A percentile compares a stretch with the other conserved stretches of the same genome.
phyloP scores from a whole-genome alignment of 2,113 vertebrate species.

The Ifrita kowaldi region DNA sequence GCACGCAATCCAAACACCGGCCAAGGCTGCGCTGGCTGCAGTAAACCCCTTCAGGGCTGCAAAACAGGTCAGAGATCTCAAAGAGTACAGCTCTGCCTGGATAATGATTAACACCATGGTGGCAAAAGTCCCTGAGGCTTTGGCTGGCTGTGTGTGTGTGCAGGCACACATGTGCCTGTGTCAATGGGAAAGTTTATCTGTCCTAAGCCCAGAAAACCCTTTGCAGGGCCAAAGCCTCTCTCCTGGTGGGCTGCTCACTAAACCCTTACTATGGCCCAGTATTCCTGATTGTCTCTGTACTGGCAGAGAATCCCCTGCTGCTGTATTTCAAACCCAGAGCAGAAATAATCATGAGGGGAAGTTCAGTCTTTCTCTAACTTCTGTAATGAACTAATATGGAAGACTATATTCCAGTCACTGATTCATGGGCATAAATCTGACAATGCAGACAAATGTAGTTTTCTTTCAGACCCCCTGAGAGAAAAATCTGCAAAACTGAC shows the following conservation, averaged over 20 bases:
- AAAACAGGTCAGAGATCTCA: constrained; percentile 67
- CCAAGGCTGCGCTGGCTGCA: constrained; percentile 64
- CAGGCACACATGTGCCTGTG: not conserved
- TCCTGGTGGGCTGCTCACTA: not conserved
- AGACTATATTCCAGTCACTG: not conserved
- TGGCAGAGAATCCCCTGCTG: not conserved
- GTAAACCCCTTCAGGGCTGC: constrained; percentile 60
- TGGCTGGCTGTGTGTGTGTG: not conserved
- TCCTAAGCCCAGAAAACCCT: constrained; percentile 30
- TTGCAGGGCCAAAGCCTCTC: not conserved
- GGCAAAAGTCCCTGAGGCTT: constrained; percentile 41
- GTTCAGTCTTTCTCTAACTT: not conserved
- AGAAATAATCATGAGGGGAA: not conserved
- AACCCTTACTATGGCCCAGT: no score
- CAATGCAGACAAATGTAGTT: not conserved
- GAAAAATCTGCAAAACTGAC: not conserved
- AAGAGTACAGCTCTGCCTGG: constrained; percentile 5
- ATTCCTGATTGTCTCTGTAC: not conserved
- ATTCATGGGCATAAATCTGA: not conserved
- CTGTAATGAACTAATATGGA: not conserved
- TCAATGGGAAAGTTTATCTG: constrained; percentile 40
- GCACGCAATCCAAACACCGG: constrained; percentile 58
- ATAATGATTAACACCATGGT: constrained; percentile 76
- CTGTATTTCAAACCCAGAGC: not conserved
- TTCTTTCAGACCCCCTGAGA: not conserved